Base-by-base conservation (phyloP, 2,797 vertebrate species). In the Echiichthys vipera region DNA sequence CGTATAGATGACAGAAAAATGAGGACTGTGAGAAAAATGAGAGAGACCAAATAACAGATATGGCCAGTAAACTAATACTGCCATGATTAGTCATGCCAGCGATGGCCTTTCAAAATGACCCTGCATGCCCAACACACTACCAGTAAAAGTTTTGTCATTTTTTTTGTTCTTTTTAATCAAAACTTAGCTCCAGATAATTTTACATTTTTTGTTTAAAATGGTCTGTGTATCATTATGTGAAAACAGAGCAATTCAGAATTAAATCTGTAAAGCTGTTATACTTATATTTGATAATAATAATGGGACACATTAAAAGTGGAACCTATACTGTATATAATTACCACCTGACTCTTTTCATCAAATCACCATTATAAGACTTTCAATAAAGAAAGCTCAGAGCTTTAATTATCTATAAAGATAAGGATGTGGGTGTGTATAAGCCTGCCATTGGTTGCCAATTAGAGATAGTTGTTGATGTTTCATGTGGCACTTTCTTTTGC, bases 11-110 rank as follows among this genome's bases (percentile, higher is more conserved):
- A 54, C 63, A 80, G 86, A 83, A 91, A 93, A 92, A 62, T 39
- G 91, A 94, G 91, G 90, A 77, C 83, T 93, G 90, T 94, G 92
- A 93, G 91, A 92, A 92, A 90, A 86, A 67, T 5, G 65, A 75
- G 65, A 65, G 40, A 72, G 83, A 83, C 85, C 72, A 80, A 77
- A 84, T 86, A 84, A 76, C 80, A 81, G 80, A 88, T 80, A 88
- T 78, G 85, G 51, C 49, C 83, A 75, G 87, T 88, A 91, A 91
- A 86, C 49, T 65, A 91, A 92, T 91, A 86, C 74, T 55, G 32
- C 40, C 46, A 24, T 58, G 75, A 92, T 92, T 92, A 83, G 90
- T 93, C 88, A 91, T 90, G 90, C 82, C 56, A 61, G 74, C 34
- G 18, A 68, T 46, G 75, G 70, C 46, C 72, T 70, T 71, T 77